Percentiles rank a stretch among this genome's conserved stretches.
Evolutionary conservation across 1,140 invertebrate genomes (phyloP).

Genomic region (Diachasma alloeum): DNA sequence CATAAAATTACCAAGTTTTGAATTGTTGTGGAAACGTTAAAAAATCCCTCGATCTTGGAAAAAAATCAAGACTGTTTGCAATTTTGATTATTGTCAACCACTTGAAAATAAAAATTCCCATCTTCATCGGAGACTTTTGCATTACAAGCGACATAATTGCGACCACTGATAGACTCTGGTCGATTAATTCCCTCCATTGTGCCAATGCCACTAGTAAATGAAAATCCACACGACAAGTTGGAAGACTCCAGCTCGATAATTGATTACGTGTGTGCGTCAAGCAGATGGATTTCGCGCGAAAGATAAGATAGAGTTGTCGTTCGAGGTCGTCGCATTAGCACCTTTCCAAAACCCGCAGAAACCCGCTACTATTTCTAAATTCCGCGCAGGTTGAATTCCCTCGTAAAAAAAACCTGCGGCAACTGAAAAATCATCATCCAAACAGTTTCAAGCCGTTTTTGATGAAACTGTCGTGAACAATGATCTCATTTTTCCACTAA

Average conservation of each 20-base stretch:
- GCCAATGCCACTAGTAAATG: neutral
- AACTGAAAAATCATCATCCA: no score
- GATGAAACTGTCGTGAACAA: neutral
- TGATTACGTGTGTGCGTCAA: neutral
- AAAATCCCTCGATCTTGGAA: neutral
- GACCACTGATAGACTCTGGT: neutral
- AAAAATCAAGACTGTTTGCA: no score
- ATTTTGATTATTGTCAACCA: no score
- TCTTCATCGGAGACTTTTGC: neutral
- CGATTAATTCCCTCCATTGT: neutral
- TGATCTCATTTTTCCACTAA: neutral
- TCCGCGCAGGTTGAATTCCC: no score
- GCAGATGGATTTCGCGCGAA: neutral
- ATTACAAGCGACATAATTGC: neutral
- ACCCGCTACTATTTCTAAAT: neutral
- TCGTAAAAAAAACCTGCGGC: no score
- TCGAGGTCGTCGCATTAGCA: neutral
- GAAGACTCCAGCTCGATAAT: neutral
- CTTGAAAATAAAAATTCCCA: no score
- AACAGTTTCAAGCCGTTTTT: neutral
- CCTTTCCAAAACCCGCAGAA: neutral
- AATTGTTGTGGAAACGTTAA: neutral
- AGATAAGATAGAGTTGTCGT: neutral
- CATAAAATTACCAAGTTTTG: neutral
- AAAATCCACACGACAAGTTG: neutral